Base-by-base conservation (phyloP, 2,888 invertebrate species). In the Amaurobius ferox region DNA sequence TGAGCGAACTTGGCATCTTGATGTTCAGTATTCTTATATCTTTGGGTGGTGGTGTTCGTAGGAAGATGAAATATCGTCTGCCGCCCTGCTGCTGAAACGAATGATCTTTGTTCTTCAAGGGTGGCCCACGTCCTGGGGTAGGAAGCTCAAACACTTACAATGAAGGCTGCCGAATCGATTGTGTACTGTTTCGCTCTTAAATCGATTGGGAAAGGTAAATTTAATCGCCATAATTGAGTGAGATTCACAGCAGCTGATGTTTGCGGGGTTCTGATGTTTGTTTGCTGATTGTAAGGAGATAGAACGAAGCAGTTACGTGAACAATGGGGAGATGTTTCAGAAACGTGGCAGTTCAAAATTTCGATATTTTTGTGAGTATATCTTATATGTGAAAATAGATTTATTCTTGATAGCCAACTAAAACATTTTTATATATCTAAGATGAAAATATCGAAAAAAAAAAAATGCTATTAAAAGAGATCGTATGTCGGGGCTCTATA, bases 161-260 rank as follows among this genome's bases (percentile, higher is more conserved):
- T 72, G 71, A 72, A 72, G 64, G 44, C 40, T 44, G 44, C 72
- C 39, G 48, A 3, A 72, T 72, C 64, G 72, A 72, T 79, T 44
- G 44, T 26, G 44, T 7, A 64, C 44, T 64, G 64, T 55, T 62
- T 30, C 32, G 44, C 66, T 64, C 62, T 44, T 40, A 77, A 79
- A 72, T 64, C 79, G 71, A 79, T 79, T 66, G 23, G n/a, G 29
- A 29, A n/a, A 72, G 79, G 71, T 72, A 79, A 79, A 79, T 72
- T 79, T 79, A 79, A 71, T 71, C 71, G 79, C 71, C 78, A 62
- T 78, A 78, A 78, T 78, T 79, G 72, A 79, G 66, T 79, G 72
- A 62, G 72, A 79, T 72, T 79, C 71, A 67, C 62, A 67, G 32
- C 79, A 72, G 62, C 72, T 79, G 16, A 29, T 64, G 30, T 55